A percentile compares a stretch with the other conserved stretches of the same genome.
Conservation (phyloP, 2,888 invertebrate genomes). For the Mythimna albipuncta region DNA sequence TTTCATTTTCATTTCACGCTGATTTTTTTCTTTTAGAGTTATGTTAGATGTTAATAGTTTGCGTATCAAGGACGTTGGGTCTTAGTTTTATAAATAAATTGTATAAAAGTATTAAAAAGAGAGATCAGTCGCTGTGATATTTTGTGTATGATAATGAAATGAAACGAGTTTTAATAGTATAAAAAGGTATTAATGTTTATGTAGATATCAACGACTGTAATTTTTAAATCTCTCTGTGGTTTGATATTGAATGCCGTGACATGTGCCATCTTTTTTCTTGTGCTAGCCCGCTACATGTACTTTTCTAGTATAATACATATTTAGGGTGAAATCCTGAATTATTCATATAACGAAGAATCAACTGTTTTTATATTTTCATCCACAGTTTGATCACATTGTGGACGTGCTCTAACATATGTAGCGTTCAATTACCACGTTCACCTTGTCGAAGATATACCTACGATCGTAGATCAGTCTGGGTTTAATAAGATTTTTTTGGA, state of each 20-base stretch:
- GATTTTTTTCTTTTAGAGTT: constrained; percentile 16
- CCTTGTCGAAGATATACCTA: constrained; percentile 52
- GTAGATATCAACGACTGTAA: not conserved
- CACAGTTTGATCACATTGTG: constrained; percentile 31
- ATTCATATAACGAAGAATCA: constrained; percentile 34
- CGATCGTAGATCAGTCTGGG: constrained; percentile 14
- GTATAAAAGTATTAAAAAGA: not conserved
- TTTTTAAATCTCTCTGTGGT: not conserved
- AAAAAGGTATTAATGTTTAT: not conserved
- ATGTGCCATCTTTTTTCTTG: not conserved
- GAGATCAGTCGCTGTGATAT: not conserved
- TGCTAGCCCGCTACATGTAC: not conserved
- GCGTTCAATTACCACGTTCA: constrained; percentile 57
- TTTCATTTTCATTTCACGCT: constrained; percentile 46
- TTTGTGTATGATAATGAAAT: not conserved
- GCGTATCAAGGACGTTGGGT: constrained; percentile 20
- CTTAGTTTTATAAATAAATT: not conserved
- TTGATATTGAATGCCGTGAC: not conserved
- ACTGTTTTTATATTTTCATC: constrained; percentile 13
- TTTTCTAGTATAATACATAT: not conserved
- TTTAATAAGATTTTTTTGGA: constrained; percentile 18
- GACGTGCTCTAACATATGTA: constrained; percentile 40
- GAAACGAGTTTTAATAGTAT: not conserved
- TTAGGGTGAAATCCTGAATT: constrained; percentile 16
- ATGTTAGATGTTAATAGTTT: constrained; percentile 34